phyloP scores from a whole-genome alignment of 2,113 vertebrate species.

The Corydoras maculifer region DNA sequence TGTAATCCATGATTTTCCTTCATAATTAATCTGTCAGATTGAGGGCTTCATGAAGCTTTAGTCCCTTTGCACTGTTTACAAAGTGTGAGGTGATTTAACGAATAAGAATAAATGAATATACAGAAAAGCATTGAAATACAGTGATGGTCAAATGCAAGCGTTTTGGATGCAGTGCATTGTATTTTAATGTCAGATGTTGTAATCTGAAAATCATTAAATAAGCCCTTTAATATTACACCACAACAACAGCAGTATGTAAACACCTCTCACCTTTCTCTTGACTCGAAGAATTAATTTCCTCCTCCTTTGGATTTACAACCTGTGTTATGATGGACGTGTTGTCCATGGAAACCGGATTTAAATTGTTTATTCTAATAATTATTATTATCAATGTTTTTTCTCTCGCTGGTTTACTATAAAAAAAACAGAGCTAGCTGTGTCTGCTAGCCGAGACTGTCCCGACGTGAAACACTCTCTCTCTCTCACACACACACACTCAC shows the following conservation, averaged over 20 bases:
- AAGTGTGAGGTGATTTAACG: no score
- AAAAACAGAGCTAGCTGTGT: constrained; percentile 18
- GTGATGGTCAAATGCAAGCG: no score
- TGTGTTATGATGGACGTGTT: constrained; percentile 98
- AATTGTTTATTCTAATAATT: constrained; percentile 53
- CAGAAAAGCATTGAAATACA: no score
- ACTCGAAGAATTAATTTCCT: constrained; percentile 81
- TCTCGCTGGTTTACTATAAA: constrained; percentile 17
- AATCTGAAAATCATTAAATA: no score
- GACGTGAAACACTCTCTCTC: constrained; percentile 33
- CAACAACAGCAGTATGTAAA: background rate
- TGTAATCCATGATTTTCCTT: no score
- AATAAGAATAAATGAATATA: no score
- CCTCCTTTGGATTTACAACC: constrained; percentile 98
- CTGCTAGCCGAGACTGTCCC: constrained; percentile 53
- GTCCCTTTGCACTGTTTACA: no score
- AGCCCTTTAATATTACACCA: background rate
- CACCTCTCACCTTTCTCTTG: constrained; percentile 85
- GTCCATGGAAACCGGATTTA: constrained; percentile 91
- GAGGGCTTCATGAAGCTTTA: no score
- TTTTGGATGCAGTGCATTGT: no score
- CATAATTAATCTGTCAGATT: no score
- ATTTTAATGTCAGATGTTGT: no score
- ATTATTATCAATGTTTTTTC: constrained; percentile 46
- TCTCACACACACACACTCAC: constrained; percentile 9